Conservation (phyloP, 2,888 invertebrate species). For the Pteria penguin region DNA sequence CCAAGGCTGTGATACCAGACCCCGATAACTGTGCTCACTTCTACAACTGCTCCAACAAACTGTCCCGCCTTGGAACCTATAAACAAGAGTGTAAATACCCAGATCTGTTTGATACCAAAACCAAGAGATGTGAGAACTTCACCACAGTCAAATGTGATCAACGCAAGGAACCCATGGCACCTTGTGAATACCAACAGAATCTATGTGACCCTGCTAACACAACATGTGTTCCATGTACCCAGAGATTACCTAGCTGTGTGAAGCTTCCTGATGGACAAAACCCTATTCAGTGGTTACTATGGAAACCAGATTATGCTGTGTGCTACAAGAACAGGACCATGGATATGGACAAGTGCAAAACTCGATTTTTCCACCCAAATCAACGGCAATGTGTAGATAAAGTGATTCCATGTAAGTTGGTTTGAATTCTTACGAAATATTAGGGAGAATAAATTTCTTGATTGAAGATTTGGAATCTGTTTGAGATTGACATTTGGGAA, state of each 20-base stretch:
- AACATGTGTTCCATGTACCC: slow-evolving; percentile 52
- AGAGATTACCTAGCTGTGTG: slow-evolving; percentile 55
- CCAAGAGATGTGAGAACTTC: slow-evolving; percentile 25
- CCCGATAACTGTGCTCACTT: slow-evolving; percentile 49
- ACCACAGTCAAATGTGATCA: slow-evolving; percentile 23
- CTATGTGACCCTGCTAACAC: slow-evolving; percentile 38
- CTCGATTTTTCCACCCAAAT: slow-evolving; percentile 57
- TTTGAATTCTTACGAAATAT: too few relatives aligned
- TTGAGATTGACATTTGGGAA: too few relatives aligned
- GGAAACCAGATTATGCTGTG: slow-evolving; percentile 47
- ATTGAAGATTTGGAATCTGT: too few relatives aligned
- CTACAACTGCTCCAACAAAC: slow-evolving; percentile 48
- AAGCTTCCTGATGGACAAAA: slow-evolving; percentile 52
- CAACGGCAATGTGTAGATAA: slow-evolving; percentile 46
- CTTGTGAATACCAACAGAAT: slow-evolving; percentile 59
- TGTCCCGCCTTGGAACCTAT: slow-evolving; percentile 9
- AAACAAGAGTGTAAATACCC: slow-evolving; percentile 29
- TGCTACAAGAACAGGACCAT: slow-evolving; percentile 55
- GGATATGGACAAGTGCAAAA: slow-evolving; percentile 47
- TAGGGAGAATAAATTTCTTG: too few relatives aligned
- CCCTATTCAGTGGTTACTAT: slow-evolving; percentile 42
- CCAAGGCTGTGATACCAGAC: slow-evolving; percentile 38
- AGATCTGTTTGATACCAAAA: slow-evolving; percentile 20
- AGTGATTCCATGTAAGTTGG: slow-evolving; percentile 42
- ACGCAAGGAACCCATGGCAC: slow-evolving; percentile 44